Percentiles rank a stretch among this genome's conserved stretches.
These are phyloP conservation scores for Drosophila pseudotalamancana DNA, from an alignment of 2,888 invertebrate genomes.

Conservation along the genomic window DNA sequence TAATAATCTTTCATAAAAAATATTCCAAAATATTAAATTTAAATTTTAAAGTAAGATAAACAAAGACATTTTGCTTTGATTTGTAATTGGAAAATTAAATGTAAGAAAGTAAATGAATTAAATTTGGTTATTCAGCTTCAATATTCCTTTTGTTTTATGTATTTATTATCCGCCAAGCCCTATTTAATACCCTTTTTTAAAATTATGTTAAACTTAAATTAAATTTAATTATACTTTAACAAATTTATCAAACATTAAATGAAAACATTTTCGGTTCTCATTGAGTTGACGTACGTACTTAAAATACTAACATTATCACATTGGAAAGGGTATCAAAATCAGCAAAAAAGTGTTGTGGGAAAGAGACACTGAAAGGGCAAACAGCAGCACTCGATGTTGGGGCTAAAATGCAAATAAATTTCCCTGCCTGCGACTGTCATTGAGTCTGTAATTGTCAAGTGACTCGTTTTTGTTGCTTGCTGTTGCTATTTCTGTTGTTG, in stretches of 20 bases:
- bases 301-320: background rate
- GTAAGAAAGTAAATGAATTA: too few species aligned
- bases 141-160: too few species aligned
- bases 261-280: background rate
- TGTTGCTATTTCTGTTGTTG: slow-evolving; percentile 13
- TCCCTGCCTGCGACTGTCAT: slow-evolving; percentile 72
- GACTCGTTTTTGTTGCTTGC: slow-evolving; percentile 54
- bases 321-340: slow-evolving; percentile 30
- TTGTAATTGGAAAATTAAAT: too few species aligned
- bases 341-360: slow-evolving; percentile 18
- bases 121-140: too few species aligned
- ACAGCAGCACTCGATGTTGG: slow-evolving; percentile 38
- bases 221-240: background rate
- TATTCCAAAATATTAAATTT: too few species aligned
- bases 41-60: too few species aligned
- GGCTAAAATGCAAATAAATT: slow-evolving; percentile 74
- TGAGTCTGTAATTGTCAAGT: slow-evolving; percentile 74
- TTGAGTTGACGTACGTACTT: background rate
- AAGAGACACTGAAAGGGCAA: slow-evolving; percentile 22
- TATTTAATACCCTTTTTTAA: background rate
- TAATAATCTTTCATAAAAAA: background rate
- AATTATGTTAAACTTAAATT: background rate
- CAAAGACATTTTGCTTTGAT: too few species aligned
- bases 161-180: too few species aligned
- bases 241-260: background rate